A percentile compares a stretch with the other conserved stretches of the same genome.
Conservation (phyloP, 1,140 invertebrate genomes). For the Lasaia peninsularis region DNA sequence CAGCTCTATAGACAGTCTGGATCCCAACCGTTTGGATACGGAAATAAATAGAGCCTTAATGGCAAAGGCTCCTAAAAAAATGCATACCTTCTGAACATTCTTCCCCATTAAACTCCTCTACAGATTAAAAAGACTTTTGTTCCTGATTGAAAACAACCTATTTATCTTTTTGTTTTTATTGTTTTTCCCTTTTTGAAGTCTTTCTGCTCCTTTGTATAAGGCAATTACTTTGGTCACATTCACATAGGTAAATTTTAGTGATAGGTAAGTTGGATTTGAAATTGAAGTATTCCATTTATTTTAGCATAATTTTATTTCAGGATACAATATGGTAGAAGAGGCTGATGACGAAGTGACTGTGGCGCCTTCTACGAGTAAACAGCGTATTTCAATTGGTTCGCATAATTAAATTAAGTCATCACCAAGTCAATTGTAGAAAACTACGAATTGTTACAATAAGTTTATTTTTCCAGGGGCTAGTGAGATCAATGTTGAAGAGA, state of each 20-base stretch:
- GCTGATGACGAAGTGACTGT: not conserved
- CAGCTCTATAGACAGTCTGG: conserved; percentile 4
- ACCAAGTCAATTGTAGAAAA: not conserved
- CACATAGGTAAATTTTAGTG: not conserved
- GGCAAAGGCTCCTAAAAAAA: conserved; percentile 7
- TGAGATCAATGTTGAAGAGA: not conserved
- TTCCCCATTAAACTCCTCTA: too few relatives aligned
- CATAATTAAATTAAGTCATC: not conserved
- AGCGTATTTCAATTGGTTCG: not conserved
- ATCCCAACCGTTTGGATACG: not conserved
- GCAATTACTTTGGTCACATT: not conserved
- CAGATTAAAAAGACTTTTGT: too few relatives aligned
- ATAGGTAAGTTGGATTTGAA: not conserved
- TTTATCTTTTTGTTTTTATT: too few relatives aligned
- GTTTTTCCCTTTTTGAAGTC: too few relatives aligned
- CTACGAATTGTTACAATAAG: not conserved
- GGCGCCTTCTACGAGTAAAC: not conserved
- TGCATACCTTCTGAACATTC: not conserved
- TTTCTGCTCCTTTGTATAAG: too few relatives aligned
- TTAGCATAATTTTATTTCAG: not conserved
- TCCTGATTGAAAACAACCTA: too few relatives aligned
- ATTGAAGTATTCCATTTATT: not conserved
- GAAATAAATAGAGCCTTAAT: conserved; percentile 4
- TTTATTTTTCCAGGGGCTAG: not conserved
- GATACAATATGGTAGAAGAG: not conserved